Conservation (phyloP, 2,888 invertebrate species). For the Chrysina gloriosa region DNA sequence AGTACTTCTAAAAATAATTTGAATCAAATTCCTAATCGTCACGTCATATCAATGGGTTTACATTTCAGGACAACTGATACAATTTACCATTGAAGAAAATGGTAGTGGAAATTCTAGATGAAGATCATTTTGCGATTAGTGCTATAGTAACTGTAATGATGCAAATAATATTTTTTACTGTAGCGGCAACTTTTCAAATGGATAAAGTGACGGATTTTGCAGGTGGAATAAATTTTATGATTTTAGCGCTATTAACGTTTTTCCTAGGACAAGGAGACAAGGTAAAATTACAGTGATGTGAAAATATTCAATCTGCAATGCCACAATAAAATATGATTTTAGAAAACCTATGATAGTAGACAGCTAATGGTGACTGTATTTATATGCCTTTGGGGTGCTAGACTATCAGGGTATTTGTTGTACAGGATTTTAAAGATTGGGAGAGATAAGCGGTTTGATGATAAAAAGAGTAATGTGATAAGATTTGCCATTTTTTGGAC, state of each 20-base stretch:
- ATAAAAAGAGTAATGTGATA: constrained; percentile 85
- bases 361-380: constrained; percentile 92
- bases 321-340: constrained; percentile 40
- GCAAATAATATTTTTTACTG: constrained; percentile 89
- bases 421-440: constrained; percentile 92
- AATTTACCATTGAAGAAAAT: constrained; percentile 63
- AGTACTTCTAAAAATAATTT: no score
- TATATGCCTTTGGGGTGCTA: constrained; percentile 87
- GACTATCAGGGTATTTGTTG: constrained; percentile 89
- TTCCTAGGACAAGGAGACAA: constrained; percentile 85
- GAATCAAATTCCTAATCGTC: no score
- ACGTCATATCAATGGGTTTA: neutral
- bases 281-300: constrained; percentile 58
- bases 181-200: constrained; percentile 87
- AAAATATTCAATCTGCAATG: neutral
- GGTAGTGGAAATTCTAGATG: constrained; percentile 81
- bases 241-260: constrained; percentile 88
- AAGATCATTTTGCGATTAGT: constrained; percentile 87
- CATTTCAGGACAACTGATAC: constrained; percentile 19
- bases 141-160: constrained; percentile 86
- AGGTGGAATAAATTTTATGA: constrained; percentile 92
- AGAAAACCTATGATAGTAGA: constrained; percentile 83
- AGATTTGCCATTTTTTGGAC: constrained; percentile 94
- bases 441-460: constrained; percentile 91
- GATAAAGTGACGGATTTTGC: constrained; percentile 95